phyloP scores from a whole-genome alignment of 1,140 invertebrate genomes.

The Pseudomyrmex concolor region DNA sequence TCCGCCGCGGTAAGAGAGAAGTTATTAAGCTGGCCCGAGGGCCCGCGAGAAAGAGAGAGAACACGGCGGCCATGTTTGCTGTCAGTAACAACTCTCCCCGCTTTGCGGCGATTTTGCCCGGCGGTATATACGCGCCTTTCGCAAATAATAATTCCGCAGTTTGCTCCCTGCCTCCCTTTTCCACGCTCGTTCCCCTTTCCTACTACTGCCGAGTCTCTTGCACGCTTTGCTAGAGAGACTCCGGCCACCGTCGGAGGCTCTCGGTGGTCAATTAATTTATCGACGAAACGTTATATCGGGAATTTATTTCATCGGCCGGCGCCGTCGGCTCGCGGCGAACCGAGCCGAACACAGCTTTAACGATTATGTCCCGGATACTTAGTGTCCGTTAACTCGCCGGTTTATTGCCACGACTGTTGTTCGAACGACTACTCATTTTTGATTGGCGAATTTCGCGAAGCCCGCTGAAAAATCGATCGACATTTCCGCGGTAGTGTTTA shows the following conservation, averaged over 20 bases:
- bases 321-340: constrained; percentile 44
- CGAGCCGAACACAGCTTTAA: constrained; percentile 58
- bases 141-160: constrained; percentile 67
- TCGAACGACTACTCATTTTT: constrained; percentile 12
- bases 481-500: background rate
- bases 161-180: constrained; percentile 27
- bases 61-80: constrained; percentile 78
- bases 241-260: constrained; percentile 38
- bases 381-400: constrained; percentile 37
- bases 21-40: constrained; percentile 77
- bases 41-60: constrained; percentile 60
- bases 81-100: constrained; percentile 80
- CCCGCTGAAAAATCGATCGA: background rate
- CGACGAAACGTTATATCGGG: constrained; percentile 53
- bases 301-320: constrained; percentile 64
- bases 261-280: constrained; percentile 66
- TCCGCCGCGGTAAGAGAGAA: constrained; percentile 71
- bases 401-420: constrained; percentile 28
- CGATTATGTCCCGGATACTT: constrained; percentile 57
- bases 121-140: constrained; percentile 64
- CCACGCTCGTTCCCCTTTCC: background rate
- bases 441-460: background rate
- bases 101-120: constrained; percentile 60
- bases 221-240: constrained; percentile 22
- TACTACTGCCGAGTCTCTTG: constrained; percentile 30